A percentile compares a stretch with the other conserved stretches of the same genome.
phyloP scores from a whole-genome alignment of 2,113 vertebrate genomes.

The Xiphophorus maculatus region DNA sequence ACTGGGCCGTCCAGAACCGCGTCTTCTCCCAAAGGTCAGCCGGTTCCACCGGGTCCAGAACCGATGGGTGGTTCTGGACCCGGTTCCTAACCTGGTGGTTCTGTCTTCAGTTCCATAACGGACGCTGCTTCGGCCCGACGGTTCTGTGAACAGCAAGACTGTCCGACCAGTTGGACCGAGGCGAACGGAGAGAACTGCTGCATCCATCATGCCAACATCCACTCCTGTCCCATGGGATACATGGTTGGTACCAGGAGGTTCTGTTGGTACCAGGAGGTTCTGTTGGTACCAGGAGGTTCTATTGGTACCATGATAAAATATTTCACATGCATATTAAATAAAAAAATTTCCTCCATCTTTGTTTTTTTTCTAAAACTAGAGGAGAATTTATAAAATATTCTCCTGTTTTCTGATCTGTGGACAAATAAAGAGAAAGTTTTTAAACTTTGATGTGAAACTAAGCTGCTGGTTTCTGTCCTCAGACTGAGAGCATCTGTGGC shows the following conservation, averaged over 20 bases:
- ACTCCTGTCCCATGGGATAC: slow-evolving; percentile 86
- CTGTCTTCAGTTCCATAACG: slow-evolving; percentile 59
- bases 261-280: too few relatives aligned
- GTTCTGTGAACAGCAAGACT: slow-evolving; percentile 86
- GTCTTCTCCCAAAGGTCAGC: slow-evolving; percentile 79
- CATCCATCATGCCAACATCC: slow-evolving; percentile 87
- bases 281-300: too few relatives aligned
- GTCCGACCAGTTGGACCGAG: slow-evolving; percentile 84
- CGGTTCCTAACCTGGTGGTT: background rate
- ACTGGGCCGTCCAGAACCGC: slow-evolving; percentile 81
- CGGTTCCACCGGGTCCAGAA: background rate
- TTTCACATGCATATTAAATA: background rate
- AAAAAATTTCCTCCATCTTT: background rate
- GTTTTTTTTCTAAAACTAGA: background rate
- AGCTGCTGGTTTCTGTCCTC: background rate
- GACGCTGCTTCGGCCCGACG: slow-evolving; percentile 75
- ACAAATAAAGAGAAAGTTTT: background rate
- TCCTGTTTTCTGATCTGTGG: too few relatives aligned
- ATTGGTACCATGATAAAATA: background rate
- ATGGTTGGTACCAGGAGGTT: slow-evolving; percentile 71
- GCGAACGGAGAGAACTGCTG: slow-evolving; percentile 86
- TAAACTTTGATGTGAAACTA: background rate
- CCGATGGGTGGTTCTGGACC: background rate
- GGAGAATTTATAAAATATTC: background rate
- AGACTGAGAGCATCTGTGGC: slow-evolving; percentile 83